A percentile compares a stretch with the other conserved stretches of the same genome.
Evolutionary conservation across 2,113 vertebrate species (phyloP).

Genomic region (Grus americana): DNA sequence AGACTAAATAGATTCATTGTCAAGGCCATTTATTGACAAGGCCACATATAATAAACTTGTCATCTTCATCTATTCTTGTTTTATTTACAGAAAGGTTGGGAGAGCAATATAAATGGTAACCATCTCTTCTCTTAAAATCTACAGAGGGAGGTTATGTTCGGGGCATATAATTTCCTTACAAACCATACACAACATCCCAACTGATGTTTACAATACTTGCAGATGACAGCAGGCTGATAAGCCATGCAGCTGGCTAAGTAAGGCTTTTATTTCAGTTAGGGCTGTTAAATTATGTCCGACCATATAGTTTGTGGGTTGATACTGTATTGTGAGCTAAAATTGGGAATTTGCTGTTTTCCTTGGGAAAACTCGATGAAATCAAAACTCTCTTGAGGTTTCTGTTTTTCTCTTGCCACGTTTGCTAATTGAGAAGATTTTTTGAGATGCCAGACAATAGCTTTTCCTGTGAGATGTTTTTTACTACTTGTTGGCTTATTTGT

Average conservation of each 20-base stretch:
- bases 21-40: not conserved
- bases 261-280: not conserved
- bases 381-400: not conserved
- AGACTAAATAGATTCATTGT: not conserved
- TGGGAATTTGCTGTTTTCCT: not conserved
- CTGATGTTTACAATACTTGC: not conserved
- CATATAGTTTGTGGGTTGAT: not conserved
- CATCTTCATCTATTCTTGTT: not conserved
- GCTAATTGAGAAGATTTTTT: not conserved
- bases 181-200: not conserved
- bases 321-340: not conserved
- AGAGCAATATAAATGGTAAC: not conserved
- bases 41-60: not conserved
- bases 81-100: not conserved
- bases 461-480: not conserved
- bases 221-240: slow-evolving; percentile 14
- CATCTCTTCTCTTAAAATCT: not conserved
- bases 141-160: not conserved
- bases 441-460: not conserved
- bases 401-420: not conserved
- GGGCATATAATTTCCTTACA: not conserved
- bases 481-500: not conserved
- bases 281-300: not conserved
- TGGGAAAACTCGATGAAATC: not conserved
- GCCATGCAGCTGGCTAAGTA: not conserved